phyloP scores from a whole-genome alignment of 2,888 invertebrate species.

The Tetragnatha montana region DNA sequence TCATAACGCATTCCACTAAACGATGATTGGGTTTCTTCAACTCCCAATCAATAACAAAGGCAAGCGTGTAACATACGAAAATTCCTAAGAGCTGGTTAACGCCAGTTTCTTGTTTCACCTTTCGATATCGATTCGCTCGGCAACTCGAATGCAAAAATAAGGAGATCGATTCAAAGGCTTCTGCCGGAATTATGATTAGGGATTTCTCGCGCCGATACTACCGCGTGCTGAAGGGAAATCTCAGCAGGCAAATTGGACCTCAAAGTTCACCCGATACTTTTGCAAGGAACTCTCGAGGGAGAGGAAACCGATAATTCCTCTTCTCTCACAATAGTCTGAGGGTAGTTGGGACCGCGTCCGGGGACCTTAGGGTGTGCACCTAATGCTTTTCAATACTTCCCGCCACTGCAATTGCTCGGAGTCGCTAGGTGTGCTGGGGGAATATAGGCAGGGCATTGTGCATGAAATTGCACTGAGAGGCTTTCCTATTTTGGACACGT shows the following conservation, averaged over 20 bases:
- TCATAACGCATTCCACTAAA: constrained; percentile 16
- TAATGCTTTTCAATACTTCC: constrained; percentile 62
- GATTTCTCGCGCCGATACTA: constrained; percentile 39
- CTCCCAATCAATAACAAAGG: constrained; percentile 23
- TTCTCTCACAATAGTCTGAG: constrained; percentile 31
- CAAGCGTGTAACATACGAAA: constrained; percentile 8
- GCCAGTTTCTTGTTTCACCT: constrained; percentile 10
- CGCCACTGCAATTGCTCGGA: constrained; percentile 17
- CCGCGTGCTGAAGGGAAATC: not conserved
- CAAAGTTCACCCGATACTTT: constrained; percentile 70
- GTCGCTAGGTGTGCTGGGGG: constrained; percentile 12
- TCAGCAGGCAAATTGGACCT: constrained; percentile 53
- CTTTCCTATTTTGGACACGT: not conserved
- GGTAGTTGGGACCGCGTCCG: not conserved
- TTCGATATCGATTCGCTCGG: constrained; percentile 20
- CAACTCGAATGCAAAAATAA: constrained; percentile 27
- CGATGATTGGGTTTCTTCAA: constrained; percentile 15
- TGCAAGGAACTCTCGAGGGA: constrained; percentile 40
- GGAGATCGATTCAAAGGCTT: constrained; percentile 18
- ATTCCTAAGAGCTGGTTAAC: not conserved
- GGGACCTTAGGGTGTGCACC: not conserved
- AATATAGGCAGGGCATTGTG: constrained; percentile 14
- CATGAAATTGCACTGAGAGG: constrained; percentile 14
- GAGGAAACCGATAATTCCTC: constrained; percentile 62
- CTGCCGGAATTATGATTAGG: constrained; percentile 43